Evolutionary conservation across 2,797 vertebrate species (phyloP), one percentile per base, ranked within the genome.

Genomic region (Molothrus aeneus): DNA sequence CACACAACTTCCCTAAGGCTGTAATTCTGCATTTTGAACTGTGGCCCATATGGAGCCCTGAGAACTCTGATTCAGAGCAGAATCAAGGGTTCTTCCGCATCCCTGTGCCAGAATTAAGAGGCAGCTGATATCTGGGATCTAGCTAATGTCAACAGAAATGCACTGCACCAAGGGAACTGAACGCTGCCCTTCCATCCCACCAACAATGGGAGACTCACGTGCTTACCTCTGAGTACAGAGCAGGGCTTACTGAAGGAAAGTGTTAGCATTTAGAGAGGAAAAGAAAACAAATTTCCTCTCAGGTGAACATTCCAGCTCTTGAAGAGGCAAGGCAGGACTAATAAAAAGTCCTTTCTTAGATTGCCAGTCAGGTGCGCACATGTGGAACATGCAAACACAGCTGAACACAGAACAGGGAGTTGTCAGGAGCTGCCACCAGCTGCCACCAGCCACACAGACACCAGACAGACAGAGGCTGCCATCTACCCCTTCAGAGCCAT

Each of bases 401-500:
- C 63, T 59, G 10, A 16, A 81, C 40, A 28, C 5, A 17, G 48
- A 68, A 77, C 2, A 0, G 31, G 54, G n/a, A 40, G 21, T 34
- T 79, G 16, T 28, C 64, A 68, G 50, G 36, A 54, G 31, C 51
- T 32, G 31, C 31, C 31, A 38, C 29, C 43, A 54, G 31, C 51
- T 32, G 31, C 31, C 31, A 38, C 29, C 43, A 36, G 36, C 47
- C 38, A 66, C 2, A n/a, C 11, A 48, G 71, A n/a, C 50, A 63
- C 31, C 56, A 48, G 53, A 40, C 34, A 34, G 16, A 73, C 17
- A 38, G 36, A 29, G 16, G 19, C n/a, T 73, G 45, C 15, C 19
- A 10, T 0, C 0, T 2, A 15, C 3, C 50, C 47, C 53, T 45
- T 22, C 69, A 42, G 21, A 10, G 61, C 13, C 36, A 59, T 2